Evolutionary conservation across 2,888 invertebrate species (phyloP), one percentile per base, ranked within the genome.

Genomic region (Drosophila mulleri): DNA sequence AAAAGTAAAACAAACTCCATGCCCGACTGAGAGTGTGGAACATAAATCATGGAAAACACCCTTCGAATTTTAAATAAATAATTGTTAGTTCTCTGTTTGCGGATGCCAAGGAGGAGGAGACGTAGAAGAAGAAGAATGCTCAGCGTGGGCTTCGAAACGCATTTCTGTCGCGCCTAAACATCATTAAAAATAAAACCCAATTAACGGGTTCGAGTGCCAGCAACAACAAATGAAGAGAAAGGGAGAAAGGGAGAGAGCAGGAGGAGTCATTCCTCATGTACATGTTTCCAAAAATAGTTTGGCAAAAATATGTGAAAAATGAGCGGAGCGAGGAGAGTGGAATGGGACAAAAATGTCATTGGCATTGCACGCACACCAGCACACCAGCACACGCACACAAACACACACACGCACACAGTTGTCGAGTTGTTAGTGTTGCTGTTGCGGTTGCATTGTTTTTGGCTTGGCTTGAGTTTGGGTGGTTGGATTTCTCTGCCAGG

Each of bases 141-240:
- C 45, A 57, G 70, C 67, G 71, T 75, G 63, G 67, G 82, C 65
- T 67, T 41, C 20, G 37, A 48, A 63, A 57, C 45, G 63, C 47
- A 39, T 59, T 44, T 56, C 52, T 68, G 86, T 73, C 86, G 72
- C 73, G 72, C 78, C 84, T 73, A 89, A 89, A 82, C 88, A 85
- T 88, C 89, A 85, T 85, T 85, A 88, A 89, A 75, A 88, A 74
- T 85, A 88, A 80, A 83, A 80, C 77, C 88, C 88, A 86, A 89
- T 89, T 88, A 89, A 89, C 73, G 82, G 70, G 68, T 75, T 87
- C 78, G 72, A 84, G 88, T 84, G 72, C 61, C 75, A 60, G 54
- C 48, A 64, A 62, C 39, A 70, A 53, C 53, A 66, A 50, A 14
- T 14, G 44, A 20, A 48, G 29, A 67, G 8, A 52, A 39, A n/a